Base-by-base conservation (phyloP, 92 coral and sea anemone genomes). In the Heliopora coerulea region DNA sequence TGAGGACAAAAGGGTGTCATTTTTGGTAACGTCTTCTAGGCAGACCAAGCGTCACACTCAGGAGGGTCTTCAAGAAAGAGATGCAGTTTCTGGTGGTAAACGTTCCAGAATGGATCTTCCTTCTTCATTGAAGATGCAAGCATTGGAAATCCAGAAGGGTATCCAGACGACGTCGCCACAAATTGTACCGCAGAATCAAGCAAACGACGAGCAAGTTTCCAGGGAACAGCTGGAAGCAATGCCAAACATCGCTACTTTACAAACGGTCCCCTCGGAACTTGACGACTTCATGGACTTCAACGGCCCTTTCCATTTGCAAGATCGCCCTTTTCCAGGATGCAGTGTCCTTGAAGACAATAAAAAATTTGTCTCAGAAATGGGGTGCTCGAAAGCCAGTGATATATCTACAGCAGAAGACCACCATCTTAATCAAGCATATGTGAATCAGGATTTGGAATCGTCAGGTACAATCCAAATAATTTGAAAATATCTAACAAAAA, bases 131-230 rank as follows among this genome's bases (percentile, higher is more conserved):
- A 10, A 6, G 52, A 46, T 46, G n/a, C n/a, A 46, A 6, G 2
- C 52, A 46, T 6, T 46, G 52, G n/a, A 2, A 2, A 46, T 7
- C 15, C 52, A 10, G n/a, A 46, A 31, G 39, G 7, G 39, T 32
- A 31, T n/a, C 30, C 25, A 17, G 41, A 44, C 11, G 41, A 64
- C 30, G 25, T 29, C 33, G 11, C 13, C 75, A 32, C 59, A 68
- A 33, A 42, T 59, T 29, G 35, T 79, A 8, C 64, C 44, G 34
- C 68, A 81, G 30, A 62, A 68, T 12, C 41, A 65, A 34, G 18
- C 81, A 8, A 31, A 57, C 39, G 42, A 17, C 1, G 63, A 10
- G 1, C 12, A 15, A 18, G 21, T 34, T 37, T 46, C 70, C 48
- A 68, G 26, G 62, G 42, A 56, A 28, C 70, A 1, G 18, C 23